Percentiles rank a stretch among this genome's conserved stretches.
Evolutionary conservation across 2,888 invertebrate genomes (phyloP).

Genomic region (Coelogynopora nodosa): DNA sequence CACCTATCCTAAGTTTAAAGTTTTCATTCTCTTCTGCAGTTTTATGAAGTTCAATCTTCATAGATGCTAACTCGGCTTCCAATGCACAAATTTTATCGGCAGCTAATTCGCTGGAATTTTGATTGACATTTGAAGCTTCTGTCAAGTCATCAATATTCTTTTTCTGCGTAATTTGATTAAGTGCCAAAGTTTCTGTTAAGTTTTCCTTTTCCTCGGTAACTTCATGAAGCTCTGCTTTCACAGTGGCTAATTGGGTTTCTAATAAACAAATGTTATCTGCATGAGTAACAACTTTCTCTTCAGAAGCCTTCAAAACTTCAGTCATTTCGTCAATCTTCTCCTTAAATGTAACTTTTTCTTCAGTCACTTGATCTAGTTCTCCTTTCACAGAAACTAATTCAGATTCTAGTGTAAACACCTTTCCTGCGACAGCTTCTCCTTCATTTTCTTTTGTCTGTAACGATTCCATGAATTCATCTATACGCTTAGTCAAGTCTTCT

Average conservation of each 20-base stretch:
- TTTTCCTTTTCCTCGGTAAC: not conserved
- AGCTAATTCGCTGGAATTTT: too few relatives aligned
- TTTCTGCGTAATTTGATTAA: too few relatives aligned
- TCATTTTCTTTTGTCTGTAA: not conserved
- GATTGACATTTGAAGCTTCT: too few relatives aligned
- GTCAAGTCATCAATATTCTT: too few relatives aligned
- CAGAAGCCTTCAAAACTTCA: not conserved
- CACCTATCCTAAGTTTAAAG: too few relatives aligned
- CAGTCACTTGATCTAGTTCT: not conserved
- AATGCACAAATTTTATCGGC: too few relatives aligned
- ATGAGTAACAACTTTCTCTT: not conserved
- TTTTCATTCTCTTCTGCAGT: too few relatives aligned
- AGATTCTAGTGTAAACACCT: not conserved
- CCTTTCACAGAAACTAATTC: not conserved
- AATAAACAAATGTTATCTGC: not conserved
- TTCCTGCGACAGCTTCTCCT: not conserved
- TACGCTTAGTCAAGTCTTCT: too few relatives aligned
- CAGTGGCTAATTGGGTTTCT: not conserved
- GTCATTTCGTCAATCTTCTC: not conserved
- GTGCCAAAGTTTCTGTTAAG: too few relatives aligned
- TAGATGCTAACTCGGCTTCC: too few relatives aligned
- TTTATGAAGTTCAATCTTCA: too few relatives aligned
- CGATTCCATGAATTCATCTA: too few relatives aligned
- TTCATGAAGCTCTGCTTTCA: not conserved
- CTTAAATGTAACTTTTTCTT: not conserved